A percentile compares a stretch with the other conserved stretches of the same genome.
phyloP scores from a whole-genome alignment of 2,113 vertebrate genomes.

The Mus spicilegus region DNA sequence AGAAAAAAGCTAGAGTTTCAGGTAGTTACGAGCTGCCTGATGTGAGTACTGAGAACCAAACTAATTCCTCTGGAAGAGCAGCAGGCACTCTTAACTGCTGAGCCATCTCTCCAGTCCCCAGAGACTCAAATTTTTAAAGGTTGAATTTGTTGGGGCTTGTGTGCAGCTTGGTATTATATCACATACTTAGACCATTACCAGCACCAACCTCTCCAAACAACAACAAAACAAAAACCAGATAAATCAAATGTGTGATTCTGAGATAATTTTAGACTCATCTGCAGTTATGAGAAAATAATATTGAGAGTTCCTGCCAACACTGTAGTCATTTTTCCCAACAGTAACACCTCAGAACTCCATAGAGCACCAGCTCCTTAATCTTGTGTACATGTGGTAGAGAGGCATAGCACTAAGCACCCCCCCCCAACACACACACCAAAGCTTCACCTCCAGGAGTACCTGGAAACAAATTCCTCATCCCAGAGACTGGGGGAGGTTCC shows the following conservation, averaged over 20 bases:
- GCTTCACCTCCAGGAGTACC: background rate
- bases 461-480: background rate
- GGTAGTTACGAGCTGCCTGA: background rate
- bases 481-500: background rate
- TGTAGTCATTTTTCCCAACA: background rate
- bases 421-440: background rate
- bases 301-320: background rate
- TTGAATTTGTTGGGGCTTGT: background rate
- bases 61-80: background rate
- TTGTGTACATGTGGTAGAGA: background rate
- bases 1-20: background rate
- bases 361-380: background rate
- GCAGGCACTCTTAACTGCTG: background rate
- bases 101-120: background rate
- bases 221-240: background rate
- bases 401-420: background rate
- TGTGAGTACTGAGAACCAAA: background rate
- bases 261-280: background rate
- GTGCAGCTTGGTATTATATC: background rate
- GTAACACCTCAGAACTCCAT: background rate
- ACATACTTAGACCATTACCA: background rate
- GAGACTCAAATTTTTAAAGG: background rate
- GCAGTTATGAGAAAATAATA: background rate
- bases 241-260: constrained; percentile 6
- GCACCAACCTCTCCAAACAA: background rate